Base-by-base conservation (phyloP, 2,113 vertebrate genomes). In the Sapajus apella region DNA sequence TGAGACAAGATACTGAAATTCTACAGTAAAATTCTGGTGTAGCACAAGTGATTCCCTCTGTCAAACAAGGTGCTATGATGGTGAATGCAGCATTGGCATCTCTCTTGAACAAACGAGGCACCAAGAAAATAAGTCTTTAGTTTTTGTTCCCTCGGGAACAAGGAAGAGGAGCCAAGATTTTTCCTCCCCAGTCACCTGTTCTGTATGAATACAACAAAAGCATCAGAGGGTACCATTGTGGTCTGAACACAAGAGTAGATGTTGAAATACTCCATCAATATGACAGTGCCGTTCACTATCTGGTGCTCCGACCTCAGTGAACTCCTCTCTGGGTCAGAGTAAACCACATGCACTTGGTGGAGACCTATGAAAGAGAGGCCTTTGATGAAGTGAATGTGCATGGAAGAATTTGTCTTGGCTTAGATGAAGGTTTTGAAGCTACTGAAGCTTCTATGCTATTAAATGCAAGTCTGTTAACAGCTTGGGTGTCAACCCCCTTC, bases 401-500 rank as follows among this genome's bases (percentile, higher is more conserved):
- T 61, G 80, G 64, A 94, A 93, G 96, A 77, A 55, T 66, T 43
- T n/a, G n/a, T 90, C 76, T 97, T 27, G 66, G 40, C 90, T 98
- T 95, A 80, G 91, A 85, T 7, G 84, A 3, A 97, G 97, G 93
- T 86, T 95, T 94, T 86, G 76, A 88, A 77, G 92, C 96, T 95
- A 73, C 89, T 2, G 79, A 94, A 82, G 88, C 90, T 90, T 30
- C 75, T 50, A 79, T 21, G 40, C 90, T 83, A 94, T 98, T 94
- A 40, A 97, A 80, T 80, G 18, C 66, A 96, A 94, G 95, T 81
- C 97, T 96, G 89, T 98, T 98, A 98, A 97, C 97, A 98, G 96
- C 95, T 96, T 96, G 94, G 75, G 95, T 98, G 98, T 98, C 97
- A 96, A 97, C 93, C 98, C 94, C 95, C 56, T 96, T 97, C 98